Conservation (phyloP, 2,888 invertebrate species). For the Geophilus truncorum region DNA sequence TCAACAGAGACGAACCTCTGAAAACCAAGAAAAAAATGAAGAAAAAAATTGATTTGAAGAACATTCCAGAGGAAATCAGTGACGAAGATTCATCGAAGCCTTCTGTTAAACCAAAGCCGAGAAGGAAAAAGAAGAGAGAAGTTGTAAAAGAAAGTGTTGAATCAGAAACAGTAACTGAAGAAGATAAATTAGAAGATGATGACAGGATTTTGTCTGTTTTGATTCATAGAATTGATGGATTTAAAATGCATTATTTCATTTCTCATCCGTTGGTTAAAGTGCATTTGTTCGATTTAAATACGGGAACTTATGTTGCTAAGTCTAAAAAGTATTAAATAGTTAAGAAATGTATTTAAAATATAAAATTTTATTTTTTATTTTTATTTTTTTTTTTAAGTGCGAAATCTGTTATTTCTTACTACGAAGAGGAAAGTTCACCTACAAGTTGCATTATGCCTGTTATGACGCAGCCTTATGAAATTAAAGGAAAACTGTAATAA, state of each 20-base stretch:
- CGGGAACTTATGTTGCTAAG: conserved; percentile 55
- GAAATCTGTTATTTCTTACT: conserved; percentile 52
- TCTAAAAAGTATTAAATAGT: conserved; percentile 46
- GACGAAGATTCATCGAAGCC: neutral
- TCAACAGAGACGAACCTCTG: neutral
- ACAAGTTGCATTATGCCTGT: conserved; percentile 56
- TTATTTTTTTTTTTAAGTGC: conserved; percentile 42
- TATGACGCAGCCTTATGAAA: conserved; percentile 59
- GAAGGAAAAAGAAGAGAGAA: conserved; percentile 42
- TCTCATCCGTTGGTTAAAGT: conserved; percentile 61
- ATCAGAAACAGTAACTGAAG: neutral
- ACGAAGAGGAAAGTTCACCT: conserved; percentile 47
- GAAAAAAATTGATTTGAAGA: neutral
- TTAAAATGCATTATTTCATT: conserved; percentile 57
- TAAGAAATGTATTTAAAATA: neutral
- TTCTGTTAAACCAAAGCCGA: conserved; percentile 12
- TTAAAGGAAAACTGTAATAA: conserved; percentile 55
- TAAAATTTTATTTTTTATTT: neutral
- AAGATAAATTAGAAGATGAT: conserved; percentile 38
- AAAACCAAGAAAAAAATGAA: neutral
- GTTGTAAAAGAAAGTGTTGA: conserved; percentile 32
- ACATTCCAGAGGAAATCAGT: neutral
- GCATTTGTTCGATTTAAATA: conserved; percentile 56
- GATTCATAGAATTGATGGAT: conserved; percentile 57
- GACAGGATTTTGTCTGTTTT: conserved; percentile 54